A percentile compares a stretch with the other conserved stretches of the same genome.
These are phyloP conservation scores for Hanleya hanleyi DNA, from an alignment of 2,888 invertebrate genomes.

Conservation along the genomic window DNA sequence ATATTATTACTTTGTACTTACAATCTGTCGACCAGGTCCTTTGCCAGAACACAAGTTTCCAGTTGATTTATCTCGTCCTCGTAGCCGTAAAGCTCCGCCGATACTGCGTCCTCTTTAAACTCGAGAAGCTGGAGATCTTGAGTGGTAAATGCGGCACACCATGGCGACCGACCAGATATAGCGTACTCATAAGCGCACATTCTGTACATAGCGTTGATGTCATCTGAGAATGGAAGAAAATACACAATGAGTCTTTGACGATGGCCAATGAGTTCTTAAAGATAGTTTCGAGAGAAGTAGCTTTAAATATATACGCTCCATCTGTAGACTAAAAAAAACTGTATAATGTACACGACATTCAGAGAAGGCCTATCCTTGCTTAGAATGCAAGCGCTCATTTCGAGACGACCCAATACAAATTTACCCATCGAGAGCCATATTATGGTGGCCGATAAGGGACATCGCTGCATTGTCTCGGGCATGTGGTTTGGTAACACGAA, in stretches of 20 bases:
- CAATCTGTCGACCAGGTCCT: conserved; percentile 5
- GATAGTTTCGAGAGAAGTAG: neutral
- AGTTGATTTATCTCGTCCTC: neutral
- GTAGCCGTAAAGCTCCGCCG: neutral
- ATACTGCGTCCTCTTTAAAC: neutral
- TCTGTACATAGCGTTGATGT: conserved; percentile 9
- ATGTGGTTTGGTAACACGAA: too few relatives aligned
- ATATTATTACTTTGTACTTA: too few relatives aligned
- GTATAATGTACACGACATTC: too few relatives aligned
- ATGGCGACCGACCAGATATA: neutral
- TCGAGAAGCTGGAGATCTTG: neutral
- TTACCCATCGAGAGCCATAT: too few relatives aligned
- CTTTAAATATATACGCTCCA: too few relatives aligned
- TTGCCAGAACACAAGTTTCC: conserved; percentile 2
- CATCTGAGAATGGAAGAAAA: neutral
- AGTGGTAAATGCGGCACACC: neutral
- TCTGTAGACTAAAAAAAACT: too few relatives aligned
- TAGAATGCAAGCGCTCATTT: too few relatives aligned
- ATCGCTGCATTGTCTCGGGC: too few relatives aligned
- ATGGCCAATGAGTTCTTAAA: neutral
- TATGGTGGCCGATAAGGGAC: too few relatives aligned
- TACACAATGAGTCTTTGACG: neutral
- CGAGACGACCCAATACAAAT: too few relatives aligned
- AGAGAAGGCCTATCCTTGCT: too few relatives aligned
- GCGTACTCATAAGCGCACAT: neutral